Evolutionary conservation across 2,113 vertebrate genomes (phyloP).

Genomic region (Clarias magur): DNA sequence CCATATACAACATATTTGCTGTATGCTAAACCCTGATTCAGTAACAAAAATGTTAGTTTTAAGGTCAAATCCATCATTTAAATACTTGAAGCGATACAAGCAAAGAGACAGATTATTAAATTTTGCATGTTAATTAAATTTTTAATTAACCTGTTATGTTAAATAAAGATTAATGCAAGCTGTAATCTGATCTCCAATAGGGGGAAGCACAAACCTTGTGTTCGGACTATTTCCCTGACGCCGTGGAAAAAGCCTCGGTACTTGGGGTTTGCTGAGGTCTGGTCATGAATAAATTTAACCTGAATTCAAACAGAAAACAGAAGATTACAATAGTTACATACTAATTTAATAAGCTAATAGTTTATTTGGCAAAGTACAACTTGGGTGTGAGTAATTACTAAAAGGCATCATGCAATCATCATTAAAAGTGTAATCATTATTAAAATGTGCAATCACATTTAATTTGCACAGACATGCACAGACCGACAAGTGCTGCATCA

Average conservation of each 20-base stretch:
- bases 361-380: not conserved
- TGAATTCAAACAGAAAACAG: conserved; percentile 53
- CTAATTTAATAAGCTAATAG: no score
- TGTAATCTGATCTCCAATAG: not conserved
- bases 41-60: not conserved
- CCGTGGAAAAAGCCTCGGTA: conserved; percentile 94
- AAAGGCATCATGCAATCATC: not conserved
- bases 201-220: conserved; percentile 46
- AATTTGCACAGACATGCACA: not conserved
- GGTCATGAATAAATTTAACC: conserved; percentile 98
- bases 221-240: conserved; percentile 85
- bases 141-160: conserved; percentile 1
- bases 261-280: conserved; percentile 88
- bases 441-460: not conserved
- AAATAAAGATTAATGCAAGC: not conserved
- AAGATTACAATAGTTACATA: not conserved
- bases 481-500: not conserved
- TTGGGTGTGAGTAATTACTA: not conserved
- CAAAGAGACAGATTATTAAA: not conserved
- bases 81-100: not conserved
- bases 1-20: not conserved
- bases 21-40: not conserved
- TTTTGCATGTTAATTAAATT: not conserved
- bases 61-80: not conserved
- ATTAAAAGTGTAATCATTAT: not conserved